Base-by-base conservation (phyloP, 2,113 vertebrate genomes). In the Rhipidura dahli region DNA sequence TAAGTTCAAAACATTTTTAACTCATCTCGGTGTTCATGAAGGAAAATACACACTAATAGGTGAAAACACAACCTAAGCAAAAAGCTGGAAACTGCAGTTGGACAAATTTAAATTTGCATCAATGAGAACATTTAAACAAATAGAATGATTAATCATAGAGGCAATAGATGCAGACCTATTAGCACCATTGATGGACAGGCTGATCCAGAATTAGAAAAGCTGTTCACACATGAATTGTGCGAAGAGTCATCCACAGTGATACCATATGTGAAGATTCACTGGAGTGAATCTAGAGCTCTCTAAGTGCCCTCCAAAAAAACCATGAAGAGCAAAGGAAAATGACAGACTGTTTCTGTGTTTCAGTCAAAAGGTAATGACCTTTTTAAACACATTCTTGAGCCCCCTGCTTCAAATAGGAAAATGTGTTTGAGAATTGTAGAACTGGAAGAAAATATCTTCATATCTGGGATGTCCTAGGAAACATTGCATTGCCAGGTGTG, bases 11-110 rank as follows among this genome's bases (percentile, higher is more conserved):
- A 65, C 37, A 33, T 1, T 16, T 45, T 50, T 45, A 28, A 45
- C 8, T 47, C 6, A 31, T 30, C 13, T 66, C 1, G 21, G 1
- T 35, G 10, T 49, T 1, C 12, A 11, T 27, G 14, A 44, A 19
- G 14, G 53, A 2, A 91, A 70, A n/a, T 28, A 7, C 9, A 14
- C 2, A 35, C 4, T 42, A 77, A 81, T 8, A 56, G 20, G 75
- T 12, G 37, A 77, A 89, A 57, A 60, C 4, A 49, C 35, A 70
- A 35, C 14, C 8, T 56, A 72, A 83, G 15, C 11, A 73, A 80
- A 83, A 72, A 35, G 3, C 10, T 49, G 11, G 37, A 51, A 83
- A 18, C 10, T 84, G 16, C 8, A 73, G 2, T 10, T 31, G 15
- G 19, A n/a, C 7, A 63, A 6, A 39, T 57, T 77, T 57, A 78